Base-by-base conservation (phyloP, 2,888 invertebrate species). In the Drosophila tripunctata region DNA sequence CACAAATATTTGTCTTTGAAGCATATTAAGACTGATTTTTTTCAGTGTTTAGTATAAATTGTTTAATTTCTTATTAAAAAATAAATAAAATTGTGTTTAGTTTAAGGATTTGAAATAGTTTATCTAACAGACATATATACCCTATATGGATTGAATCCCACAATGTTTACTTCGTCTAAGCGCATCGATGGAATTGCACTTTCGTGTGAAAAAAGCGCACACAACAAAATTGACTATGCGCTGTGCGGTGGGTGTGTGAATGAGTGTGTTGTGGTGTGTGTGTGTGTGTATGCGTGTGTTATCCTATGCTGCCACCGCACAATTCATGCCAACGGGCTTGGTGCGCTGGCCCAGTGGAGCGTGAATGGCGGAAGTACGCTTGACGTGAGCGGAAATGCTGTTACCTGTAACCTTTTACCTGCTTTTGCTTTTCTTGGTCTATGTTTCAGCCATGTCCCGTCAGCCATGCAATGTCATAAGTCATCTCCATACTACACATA, bases 341-440 rank as follows among this genome's bases (percentile, higher is more conserved):
- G 36, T 19, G 52, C 47, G 22, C 38, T 17, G n/a, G 50, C 36
- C 35, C 66, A 52, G 35, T 62, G 67, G 45, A 57, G 67, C 68
- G 44, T 63, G 31, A 63, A 51, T 21, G 19, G 40, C 73, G 78
- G 78, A 78, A 75, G 69, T 73, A 51, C 75, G 62, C 69, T 81
- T 78, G 78, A 67, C 75, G 55, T 73, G 61, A 50, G 54, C 71
- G 83, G 79, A 79, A 79, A 67, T 60, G 62, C 64, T 64, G 62
- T 73, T 75, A 75, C 61, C 79, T 62, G 57, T 41, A 27, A 40
- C 31, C 15, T 10, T 38, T 40, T 36, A 48, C 17, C 41, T 30
- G 33, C 21, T 27, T 27, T 27, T 3, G 27, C 30, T 19, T n/a
- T 3, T 31, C 12, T 19, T 17, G 8, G 1, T 17, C 7, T 47